phyloP scores from a whole-genome alignment of 2,888 invertebrate genomes.

The Parasteatoda lunata region DNA sequence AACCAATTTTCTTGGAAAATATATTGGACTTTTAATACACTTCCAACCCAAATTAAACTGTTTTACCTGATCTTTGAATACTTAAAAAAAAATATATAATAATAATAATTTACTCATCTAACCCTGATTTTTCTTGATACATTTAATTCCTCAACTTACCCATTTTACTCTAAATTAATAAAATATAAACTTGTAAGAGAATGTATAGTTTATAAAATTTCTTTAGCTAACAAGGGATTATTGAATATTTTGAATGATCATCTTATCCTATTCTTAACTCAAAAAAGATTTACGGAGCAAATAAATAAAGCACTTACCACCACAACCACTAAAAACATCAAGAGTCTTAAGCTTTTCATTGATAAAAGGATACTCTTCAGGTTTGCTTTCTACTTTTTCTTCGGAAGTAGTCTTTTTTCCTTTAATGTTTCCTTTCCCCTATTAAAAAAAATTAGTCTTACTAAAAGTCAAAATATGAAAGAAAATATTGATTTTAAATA shows the following conservation, averaged over 20 bases:
- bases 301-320: slow-evolving; percentile 77
- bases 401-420: slow-evolving; percentile 77
- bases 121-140: too few relatives aligned
- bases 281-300: not conserved
- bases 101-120: too few relatives aligned
- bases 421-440: slow-evolving; percentile 78
- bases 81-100: too few relatives aligned
- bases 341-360: slow-evolving; percentile 79
- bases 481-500: not conserved
- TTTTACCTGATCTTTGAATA: too few relatives aligned
- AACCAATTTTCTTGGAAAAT: too few relatives aligned
- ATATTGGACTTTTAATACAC: too few relatives aligned
- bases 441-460: slow-evolving; percentile 35
- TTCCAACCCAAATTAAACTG: too few relatives aligned
- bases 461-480: not conserved
- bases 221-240: not conserved
- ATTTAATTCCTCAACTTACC: too few relatives aligned
- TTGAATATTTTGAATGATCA: not conserved
- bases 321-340: slow-evolving; percentile 91
- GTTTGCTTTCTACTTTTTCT: slow-evolving; percentile 71
- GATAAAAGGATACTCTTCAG: slow-evolving; percentile 72
- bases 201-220: not conserved
- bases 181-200: not conserved
- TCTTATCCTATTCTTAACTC: not conserved
- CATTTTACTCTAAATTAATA: too few relatives aligned